Evolutionary conservation across 2,888 invertebrate species (phyloP).

Genomic region (Cephonodes hylas): DNA sequence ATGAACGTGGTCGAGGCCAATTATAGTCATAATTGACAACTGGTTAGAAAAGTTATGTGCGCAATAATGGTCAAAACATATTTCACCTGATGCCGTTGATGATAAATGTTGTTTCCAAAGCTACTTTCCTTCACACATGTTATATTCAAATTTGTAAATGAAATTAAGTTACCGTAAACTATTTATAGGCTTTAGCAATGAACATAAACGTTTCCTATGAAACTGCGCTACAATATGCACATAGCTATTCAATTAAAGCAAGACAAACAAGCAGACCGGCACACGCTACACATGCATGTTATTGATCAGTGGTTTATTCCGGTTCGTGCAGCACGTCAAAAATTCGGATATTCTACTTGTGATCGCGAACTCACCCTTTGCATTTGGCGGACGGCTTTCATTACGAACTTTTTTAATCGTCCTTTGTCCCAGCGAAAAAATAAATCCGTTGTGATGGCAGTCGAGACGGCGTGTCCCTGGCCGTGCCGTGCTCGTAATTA

Average conservation of each 20-base stretch:
- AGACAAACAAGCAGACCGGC: neutral
- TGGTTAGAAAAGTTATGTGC: too few relatives aligned
- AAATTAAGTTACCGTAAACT: too few relatives aligned
- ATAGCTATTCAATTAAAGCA: neutral
- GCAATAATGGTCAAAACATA: too few relatives aligned
- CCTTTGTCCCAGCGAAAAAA: slow-evolving; percentile 75
- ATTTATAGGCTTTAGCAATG: too few relatives aligned
- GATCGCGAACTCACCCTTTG: slow-evolving; percentile 59
- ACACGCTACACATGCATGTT: neutral
- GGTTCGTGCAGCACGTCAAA: slow-evolving; percentile 18
- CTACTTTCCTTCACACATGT: neutral
- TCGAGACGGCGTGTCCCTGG: slow-evolving; percentile 56
- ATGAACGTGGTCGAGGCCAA: too few relatives aligned
- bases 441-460: slow-evolving; percentile 69
- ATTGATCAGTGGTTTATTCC: neutral
- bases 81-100: too few relatives aligned
- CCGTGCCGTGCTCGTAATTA: slow-evolving; percentile 67
- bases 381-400: slow-evolving; percentile 67
- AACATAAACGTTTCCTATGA: too few relatives aligned
- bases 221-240: neutral
- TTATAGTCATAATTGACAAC: too few relatives aligned
- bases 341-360: slow-evolving; percentile 37
- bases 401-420: slow-evolving; percentile 80
- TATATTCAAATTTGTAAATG: too few relatives aligned
- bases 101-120: too few relatives aligned